Percentiles rank a stretch among this genome's conserved stretches.
Evolutionary conservation across 2,888 invertebrate species (phyloP).

Genomic region (Cryptocephalus moraei): DNA sequence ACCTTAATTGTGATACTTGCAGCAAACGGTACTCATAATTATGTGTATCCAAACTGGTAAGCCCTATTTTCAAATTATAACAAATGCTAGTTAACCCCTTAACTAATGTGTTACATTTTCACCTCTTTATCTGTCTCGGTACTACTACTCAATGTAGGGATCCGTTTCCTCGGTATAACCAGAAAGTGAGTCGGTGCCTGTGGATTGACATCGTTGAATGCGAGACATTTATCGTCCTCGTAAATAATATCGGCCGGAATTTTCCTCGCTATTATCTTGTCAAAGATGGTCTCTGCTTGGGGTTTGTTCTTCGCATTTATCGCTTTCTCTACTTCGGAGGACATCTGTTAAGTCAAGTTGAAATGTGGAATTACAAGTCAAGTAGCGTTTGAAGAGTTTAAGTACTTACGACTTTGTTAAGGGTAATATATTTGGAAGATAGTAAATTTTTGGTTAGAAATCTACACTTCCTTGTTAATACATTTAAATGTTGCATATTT

Average conservation of each 20-base stretch:
- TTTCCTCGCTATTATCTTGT: constrained; percentile 65
- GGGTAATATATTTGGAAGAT: too few species aligned
- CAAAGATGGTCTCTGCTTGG: constrained; percentile 54
- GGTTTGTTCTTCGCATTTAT: constrained; percentile 19
- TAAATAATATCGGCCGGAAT: constrained; percentile 73
- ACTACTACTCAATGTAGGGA: constrained; percentile 53
- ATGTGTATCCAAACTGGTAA: too few species aligned
- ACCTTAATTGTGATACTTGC: too few species aligned
- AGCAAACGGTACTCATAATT: too few species aligned
- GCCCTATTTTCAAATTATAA: background rate
- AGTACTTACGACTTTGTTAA: too few species aligned
- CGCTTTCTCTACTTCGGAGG: constrained; percentile 33
- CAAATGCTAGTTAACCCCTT: background rate
- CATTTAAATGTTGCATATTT: too few species aligned
- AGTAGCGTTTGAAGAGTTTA: too few species aligned
- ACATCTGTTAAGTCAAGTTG: constrained; percentile 19
- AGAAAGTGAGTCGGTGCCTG: constrained; percentile 80
- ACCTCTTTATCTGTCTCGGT: constrained; percentile 42
- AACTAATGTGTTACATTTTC: constrained; percentile 4
- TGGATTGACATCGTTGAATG: constrained; percentile 69
- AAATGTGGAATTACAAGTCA: background rate
- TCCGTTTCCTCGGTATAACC: constrained; percentile 68
- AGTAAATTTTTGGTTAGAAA: too few species aligned
- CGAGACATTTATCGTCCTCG: constrained; percentile 71
- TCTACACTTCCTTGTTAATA: too few species aligned